phyloP scores from a whole-genome alignment of 2,888 invertebrate genomes.

The Oscheius onirici region DNA sequence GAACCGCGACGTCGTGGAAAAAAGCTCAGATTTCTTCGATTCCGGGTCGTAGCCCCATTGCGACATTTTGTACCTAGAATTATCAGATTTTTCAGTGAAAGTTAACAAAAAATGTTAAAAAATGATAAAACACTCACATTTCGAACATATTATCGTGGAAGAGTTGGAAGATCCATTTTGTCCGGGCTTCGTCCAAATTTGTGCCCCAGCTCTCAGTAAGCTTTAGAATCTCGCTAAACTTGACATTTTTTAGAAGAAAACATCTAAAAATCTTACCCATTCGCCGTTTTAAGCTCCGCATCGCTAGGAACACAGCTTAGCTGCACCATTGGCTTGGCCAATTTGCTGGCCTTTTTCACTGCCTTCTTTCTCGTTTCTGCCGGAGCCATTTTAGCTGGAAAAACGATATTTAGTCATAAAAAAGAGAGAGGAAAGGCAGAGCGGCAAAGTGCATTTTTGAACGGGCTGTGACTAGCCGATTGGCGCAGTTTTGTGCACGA shows the following conservation, averaged over 20 bases:
- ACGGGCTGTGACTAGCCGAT: no score
- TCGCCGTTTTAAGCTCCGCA: constrained; percentile 35
- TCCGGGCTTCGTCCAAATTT: constrained; percentile 50
- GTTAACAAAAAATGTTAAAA: no score
- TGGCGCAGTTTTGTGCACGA: no score
- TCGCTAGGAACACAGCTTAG: constrained; percentile 43
- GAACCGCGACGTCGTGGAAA: constrained; percentile 73
- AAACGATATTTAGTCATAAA: not conserved
- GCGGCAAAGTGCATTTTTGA: no score
- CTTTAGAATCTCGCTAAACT: constrained; percentile 55
- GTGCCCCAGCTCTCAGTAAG: constrained; percentile 64
- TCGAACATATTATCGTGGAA: constrained; percentile 64
- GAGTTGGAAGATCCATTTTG: constrained; percentile 61
- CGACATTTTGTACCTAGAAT: constrained; percentile 78
- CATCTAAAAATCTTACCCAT: constrained; percentile 50
- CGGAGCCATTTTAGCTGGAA: constrained; percentile 40
- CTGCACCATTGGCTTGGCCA: constrained; percentile 50
- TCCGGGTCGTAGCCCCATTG: constrained; percentile 76
- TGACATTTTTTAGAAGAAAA: not conserved
- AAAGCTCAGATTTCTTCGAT: constrained; percentile 74
- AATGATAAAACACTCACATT: constrained; percentile 49
- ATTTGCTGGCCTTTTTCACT: constrained; percentile 63
- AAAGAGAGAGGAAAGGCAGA: not conserved
- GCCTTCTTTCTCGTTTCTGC: constrained; percentile 77
- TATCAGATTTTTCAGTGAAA: no score